These are phyloP conservation scores for Burhinus bistriatus DNA, from an alignment of 2,113 vertebrate genomes.

Conservation along the genomic window DNA sequence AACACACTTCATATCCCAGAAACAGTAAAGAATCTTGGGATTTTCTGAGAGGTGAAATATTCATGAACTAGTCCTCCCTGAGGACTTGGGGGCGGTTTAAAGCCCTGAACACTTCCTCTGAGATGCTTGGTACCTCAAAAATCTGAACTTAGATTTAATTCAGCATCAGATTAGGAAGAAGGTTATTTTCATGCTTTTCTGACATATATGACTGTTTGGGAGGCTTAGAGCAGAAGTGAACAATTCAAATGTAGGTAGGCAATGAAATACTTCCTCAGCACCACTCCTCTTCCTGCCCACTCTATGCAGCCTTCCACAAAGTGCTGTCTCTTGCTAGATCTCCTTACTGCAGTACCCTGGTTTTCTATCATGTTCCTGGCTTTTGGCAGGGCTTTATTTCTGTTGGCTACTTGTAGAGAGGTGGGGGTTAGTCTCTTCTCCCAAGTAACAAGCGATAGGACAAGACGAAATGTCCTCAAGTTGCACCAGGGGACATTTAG, in stretches of 20 bases:
- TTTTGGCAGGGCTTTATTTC: background rate
- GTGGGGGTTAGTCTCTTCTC: too few species aligned
- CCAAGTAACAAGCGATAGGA: too few species aligned
- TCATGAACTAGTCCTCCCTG: background rate
- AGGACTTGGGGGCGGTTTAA: background rate
- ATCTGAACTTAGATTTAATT: background rate
- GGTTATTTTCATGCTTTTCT: background rate
- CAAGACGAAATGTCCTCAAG: too few species aligned
- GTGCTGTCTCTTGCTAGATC: background rate
- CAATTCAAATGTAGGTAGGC: background rate
- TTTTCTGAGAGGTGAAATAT: background rate
- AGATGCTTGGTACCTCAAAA: background rate
- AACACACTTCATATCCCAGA: background rate
- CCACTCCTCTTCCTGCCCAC: background rate
- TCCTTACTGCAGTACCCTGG: background rate
- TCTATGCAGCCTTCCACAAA: background rate
- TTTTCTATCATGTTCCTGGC: background rate
- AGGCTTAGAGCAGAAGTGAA: background rate
- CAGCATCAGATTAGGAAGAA: background rate
- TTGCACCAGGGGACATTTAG: too few species aligned
- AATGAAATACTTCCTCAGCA: background rate
- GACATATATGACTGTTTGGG: background rate
- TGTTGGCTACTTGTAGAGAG: background rate
- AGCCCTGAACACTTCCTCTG: background rate
- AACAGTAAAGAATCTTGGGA: background rate